phyloP scores from a whole-genome alignment of 2,113 vertebrate species.

The Axis porcinus region DNA sequence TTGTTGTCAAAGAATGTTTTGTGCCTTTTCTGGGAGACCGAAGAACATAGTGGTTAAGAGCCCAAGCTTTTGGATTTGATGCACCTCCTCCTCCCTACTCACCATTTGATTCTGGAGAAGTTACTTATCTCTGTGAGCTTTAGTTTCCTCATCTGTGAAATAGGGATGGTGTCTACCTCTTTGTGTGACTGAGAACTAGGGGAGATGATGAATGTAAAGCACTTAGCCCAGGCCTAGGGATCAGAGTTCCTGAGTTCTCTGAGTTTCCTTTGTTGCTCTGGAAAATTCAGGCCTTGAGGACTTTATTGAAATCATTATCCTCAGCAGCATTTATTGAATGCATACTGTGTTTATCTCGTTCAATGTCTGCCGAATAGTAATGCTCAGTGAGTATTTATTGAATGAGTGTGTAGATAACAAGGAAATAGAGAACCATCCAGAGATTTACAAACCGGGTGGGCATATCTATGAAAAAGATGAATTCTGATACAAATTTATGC shows the following conservation, averaged over 20 bases:
- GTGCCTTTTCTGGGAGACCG: neutral
- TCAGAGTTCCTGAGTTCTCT: neutral
- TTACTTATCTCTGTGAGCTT: neutral
- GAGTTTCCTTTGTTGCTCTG: neutral
- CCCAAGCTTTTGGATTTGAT: neutral
- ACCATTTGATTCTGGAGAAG: neutral
- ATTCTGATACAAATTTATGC: neutral
- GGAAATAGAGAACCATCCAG: neutral
- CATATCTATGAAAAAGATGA: neutral
- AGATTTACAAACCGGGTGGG: neutral
- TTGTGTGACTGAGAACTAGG: neutral
- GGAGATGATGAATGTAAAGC: neutral
- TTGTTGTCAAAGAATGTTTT: neutral
- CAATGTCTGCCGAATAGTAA: neutral
- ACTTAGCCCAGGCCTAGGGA: neutral
- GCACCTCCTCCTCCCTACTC: neutral
- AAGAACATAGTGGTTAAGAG: neutral
- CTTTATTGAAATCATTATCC: neutral
- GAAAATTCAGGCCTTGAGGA: neutral
- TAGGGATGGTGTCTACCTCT: neutral
- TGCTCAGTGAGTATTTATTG: neutral
- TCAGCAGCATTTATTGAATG: conserved; percentile 19
- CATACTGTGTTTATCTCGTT: neutral
- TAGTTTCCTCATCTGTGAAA: neutral
- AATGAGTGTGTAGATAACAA: neutral